A percentile compares a stretch with the other conserved stretches of the same genome.
phyloP scores from a whole-genome alignment of 2,113 vertebrate species.

The Apeltes quadracus region DNA sequence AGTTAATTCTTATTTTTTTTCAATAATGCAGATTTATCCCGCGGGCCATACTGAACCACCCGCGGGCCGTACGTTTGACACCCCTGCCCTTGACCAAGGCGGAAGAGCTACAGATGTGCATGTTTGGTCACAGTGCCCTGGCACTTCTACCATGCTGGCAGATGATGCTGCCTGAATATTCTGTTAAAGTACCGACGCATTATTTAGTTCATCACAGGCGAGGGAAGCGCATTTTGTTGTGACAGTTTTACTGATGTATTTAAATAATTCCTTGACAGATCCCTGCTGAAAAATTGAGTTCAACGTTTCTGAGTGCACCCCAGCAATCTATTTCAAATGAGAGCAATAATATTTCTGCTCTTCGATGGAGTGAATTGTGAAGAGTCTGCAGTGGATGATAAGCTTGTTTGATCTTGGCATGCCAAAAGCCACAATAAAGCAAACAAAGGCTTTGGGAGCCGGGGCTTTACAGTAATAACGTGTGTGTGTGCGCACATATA shows the following conservation, averaged over 20 bases:
- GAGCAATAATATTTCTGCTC: slow-evolving; percentile 26
- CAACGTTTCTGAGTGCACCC: slow-evolving; percentile 13
- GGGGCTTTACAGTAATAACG: slow-evolving; percentile 35
- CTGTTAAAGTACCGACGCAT: slow-evolving; percentile 60
- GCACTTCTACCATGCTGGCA: slow-evolving; percentile 54
- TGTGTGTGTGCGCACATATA: slow-evolving; percentile 19
- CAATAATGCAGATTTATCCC: too few species aligned
- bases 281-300: slow-evolving; percentile 29
- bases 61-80: too few species aligned
- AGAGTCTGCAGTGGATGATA: slow-evolving; percentile 56
- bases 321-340: slow-evolving; percentile 40
- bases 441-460: slow-evolving; percentile 53
- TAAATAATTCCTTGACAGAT: slow-evolving; percentile 32
- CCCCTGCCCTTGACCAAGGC: too few species aligned
- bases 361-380: slow-evolving; percentile 55
- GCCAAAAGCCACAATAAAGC: slow-evolving; percentile 64
- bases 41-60: too few species aligned
- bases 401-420: slow-evolving; percentile 60
- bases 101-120: slow-evolving; percentile 28
- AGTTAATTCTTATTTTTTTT: too few species aligned
- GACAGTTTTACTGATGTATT: slow-evolving; percentile 25
- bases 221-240: slow-evolving; percentile 26
- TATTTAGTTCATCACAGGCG: slow-evolving; percentile 25
- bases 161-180: slow-evolving; percentile 47
- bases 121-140: slow-evolving; percentile 38